Evolutionary conservation across 1,140 invertebrate species (phyloP).

Genomic region (Battus philenor): DNA sequence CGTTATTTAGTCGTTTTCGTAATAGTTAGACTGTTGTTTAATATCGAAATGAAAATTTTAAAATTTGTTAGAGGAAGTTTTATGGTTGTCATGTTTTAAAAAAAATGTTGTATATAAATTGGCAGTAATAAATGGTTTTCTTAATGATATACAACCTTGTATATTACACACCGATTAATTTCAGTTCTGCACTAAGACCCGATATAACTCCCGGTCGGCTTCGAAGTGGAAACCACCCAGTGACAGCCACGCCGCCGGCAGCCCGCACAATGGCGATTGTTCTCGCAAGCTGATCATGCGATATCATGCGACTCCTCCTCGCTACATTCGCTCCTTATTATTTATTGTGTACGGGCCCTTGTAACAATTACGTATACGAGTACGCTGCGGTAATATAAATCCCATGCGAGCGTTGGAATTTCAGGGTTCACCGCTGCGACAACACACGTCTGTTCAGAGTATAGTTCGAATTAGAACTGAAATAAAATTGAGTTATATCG

Average conservation of each 20-base stretch:
- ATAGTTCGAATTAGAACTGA: no score
- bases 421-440: conserved; percentile 18
- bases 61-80: no score
- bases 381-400: conserved; percentile 6
- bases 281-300: conserved; percentile 31
- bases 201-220: conserved; percentile 17
- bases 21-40: no score
- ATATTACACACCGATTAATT: background rate
- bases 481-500: no score
- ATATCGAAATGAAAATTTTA: no score
- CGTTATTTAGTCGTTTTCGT: no score
- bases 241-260: conserved; percentile 45
- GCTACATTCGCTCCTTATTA: conserved; percentile 31
- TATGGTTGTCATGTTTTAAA: no score
- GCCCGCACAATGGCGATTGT: conserved; percentile 54
- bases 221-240: conserved; percentile 32
- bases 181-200: background rate
- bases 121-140: no score
- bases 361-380: conserved; percentile 14
- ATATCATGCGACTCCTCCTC: conserved; percentile 26
- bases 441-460: no score
- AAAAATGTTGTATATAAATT: no score
- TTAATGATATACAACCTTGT: conserved; percentile 1
- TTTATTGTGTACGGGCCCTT: conserved; percentile 28
- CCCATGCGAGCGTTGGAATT: conserved; percentile 1